phyloP scores from a whole-genome alignment of 1,140 invertebrate genomes.

The Mylabris phalerata region DNA sequence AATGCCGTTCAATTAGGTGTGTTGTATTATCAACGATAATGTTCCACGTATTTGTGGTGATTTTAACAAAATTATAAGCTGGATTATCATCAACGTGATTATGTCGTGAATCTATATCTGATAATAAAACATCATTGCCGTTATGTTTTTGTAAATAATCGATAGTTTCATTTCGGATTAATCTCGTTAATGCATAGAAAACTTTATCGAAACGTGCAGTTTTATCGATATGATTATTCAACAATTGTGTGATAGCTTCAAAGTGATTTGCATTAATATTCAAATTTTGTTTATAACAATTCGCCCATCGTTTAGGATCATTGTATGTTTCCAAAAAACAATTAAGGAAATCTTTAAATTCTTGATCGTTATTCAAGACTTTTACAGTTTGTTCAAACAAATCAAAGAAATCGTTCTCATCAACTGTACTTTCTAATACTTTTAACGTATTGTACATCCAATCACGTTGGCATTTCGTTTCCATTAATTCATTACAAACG shows the following conservation, averaged over 20 bases:
- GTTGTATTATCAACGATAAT: too few relatives aligned
- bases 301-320: constrained; percentile 7
- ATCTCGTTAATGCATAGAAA: constrained; percentile 6
- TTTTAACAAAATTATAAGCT: too few relatives aligned
- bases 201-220: constrained; percentile 6
- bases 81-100: too few relatives aligned
- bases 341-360: constrained; percentile 3
- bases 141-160: not conserved
- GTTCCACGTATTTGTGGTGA: too few relatives aligned
- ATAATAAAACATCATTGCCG: not conserved
- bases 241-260: constrained; percentile 1
- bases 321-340: constrained; percentile 3
- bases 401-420: constrained; percentile 7
- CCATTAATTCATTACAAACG: not conserved
- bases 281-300: not conserved
- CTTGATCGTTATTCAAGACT: not conserved
- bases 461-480: not conserved
- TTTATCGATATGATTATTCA: not conserved
- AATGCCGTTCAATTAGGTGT: too few relatives aligned
- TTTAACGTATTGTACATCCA: constrained; percentile 3
- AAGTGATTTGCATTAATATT: not conserved
- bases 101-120: too few relatives aligned
- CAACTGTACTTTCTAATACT: not conserved
- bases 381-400: constrained; percentile 2
- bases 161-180: constrained; percentile 5